Conservation (phyloP, 2,113 vertebrate genomes). For the Cebus imitator region DNA sequence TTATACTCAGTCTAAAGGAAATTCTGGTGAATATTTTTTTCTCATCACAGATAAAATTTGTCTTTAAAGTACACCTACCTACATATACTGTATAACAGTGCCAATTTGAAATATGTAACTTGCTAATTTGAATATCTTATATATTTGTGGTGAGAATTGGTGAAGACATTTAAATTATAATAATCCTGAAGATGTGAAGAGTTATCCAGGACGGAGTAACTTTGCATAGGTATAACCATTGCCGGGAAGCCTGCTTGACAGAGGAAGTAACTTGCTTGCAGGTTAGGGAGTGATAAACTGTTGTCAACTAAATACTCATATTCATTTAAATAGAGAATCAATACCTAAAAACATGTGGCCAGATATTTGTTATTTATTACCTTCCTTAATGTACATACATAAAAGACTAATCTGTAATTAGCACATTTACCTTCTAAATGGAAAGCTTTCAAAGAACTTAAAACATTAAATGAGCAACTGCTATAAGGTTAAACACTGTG, state of each 20-base stretch:
- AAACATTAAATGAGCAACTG: background rate
- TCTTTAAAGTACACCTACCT: background rate
- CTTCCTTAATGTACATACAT: background rate
- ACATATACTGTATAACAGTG: background rate
- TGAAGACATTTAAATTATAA: background rate
- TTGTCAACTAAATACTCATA: background rate
- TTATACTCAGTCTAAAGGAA: background rate
- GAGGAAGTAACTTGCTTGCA: background rate
- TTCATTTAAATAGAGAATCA: background rate
- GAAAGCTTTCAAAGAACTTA: background rate
- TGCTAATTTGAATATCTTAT: constrained; percentile 41
- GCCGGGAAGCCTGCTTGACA: background rate
- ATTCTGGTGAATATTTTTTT: background rate
- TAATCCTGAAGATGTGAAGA: background rate
- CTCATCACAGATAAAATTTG: background rate
- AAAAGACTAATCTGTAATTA: background rate
- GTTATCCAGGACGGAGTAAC: background rate
- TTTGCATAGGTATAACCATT: background rate
- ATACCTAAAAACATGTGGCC: background rate
- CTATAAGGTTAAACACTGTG: background rate
- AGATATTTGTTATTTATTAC: background rate
- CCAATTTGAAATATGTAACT: background rate
- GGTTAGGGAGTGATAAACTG: background rate
- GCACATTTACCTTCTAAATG: background rate
- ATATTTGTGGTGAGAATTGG: background rate